Evolutionary conservation across 2,888 invertebrate genomes (phyloP), one percentile per base, ranked within the genome.

Genomic region (Coenonympha arcania): DNA sequence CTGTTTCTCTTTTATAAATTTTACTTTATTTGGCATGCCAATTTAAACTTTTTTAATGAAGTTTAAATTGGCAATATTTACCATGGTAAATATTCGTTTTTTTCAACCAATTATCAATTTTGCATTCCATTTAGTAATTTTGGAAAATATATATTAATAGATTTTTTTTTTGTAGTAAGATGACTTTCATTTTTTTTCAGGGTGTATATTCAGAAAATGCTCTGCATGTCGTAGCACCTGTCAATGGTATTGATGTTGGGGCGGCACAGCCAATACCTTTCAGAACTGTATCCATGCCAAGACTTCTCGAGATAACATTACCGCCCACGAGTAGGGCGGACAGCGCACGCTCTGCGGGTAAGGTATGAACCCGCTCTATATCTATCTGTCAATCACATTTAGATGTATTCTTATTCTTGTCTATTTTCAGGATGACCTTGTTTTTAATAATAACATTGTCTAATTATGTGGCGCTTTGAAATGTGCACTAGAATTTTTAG

Each of bases 281-380:
- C 48, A 48, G 46, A 55, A 56, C 50, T 51, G 52, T 57, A 61
- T 50, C 56, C 53, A 64, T 64, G 65, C 64, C 63, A 65, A 62
- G 50, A 58, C 52, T 55, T 56, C 55, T 52, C 52, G 36, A 55
- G 56, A 60, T 62, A 65, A 63, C 63, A 57, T 51, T 52, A 50
- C 58, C 56, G 53, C 51, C 61, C 65, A 71, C 60, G 56, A 55
- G 60, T 58, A 53, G 56, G 58, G 57, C 63, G 57, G 51, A 56
- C 60, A 56, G 54, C 80, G 80, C 74, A 81, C 80, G 76, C 76
- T 56, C 61, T 63, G 61, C 54, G 50, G 44, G 57, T 62, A 58
- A 68, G 70, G 68, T 76, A 77, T 74, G 73, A 56, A 52, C 56
- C 54, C 59, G 60, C 62, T 64, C 58, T 61, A 58, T 58, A 59